Percentiles rank a stretch among this genome's conserved stretches.
phyloP scores from a whole-genome alignment of 1,140 invertebrate species.

The Battus philenor region DNA sequence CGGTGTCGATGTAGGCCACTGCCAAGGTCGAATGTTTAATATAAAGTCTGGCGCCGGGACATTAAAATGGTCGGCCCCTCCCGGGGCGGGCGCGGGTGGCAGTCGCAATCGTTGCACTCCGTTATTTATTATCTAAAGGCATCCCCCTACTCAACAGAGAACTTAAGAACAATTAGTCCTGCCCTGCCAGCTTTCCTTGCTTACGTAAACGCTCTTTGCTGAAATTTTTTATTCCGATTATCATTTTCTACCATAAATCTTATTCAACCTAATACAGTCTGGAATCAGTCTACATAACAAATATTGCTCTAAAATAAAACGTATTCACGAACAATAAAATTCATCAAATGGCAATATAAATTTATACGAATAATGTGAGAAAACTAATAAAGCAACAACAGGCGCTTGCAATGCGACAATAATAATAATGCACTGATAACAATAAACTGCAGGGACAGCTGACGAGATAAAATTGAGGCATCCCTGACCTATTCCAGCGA shows the following conservation, averaged over 20 bases:
- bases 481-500: slow-evolving; percentile 48
- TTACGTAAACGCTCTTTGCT: slow-evolving; percentile 16
- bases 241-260: too few species aligned
- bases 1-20: slow-evolving; percentile 71
- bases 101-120: slow-evolving; percentile 72
- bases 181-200: slow-evolving; percentile 24
- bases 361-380: too few species aligned
- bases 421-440: slow-evolving; percentile 1
- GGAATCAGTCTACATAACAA: too few species aligned
- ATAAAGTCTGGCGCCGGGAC: slow-evolving; percentile 74
- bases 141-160: slow-evolving; percentile 41
- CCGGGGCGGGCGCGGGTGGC: slow-evolving; percentile 45
- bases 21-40: slow-evolving; percentile 75
- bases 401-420: too few species aligned
- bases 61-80: slow-evolving; percentile 73
- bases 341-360: too few species aligned
- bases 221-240: too few species aligned
- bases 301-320: too few species aligned
- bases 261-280: too few species aligned
- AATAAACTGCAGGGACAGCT: slow-evolving; percentile 35
- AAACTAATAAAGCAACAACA: slow-evolving; percentile 6
- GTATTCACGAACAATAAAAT: too few species aligned
- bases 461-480: slow-evolving; percentile 46
- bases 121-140: slow-evolving; percentile 73
- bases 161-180: slow-evolving; percentile 13